These are phyloP conservation scores for Drosophila sordidula DNA, from an alignment of 2,888 invertebrate genomes.

Conservation along the genomic window DNA sequence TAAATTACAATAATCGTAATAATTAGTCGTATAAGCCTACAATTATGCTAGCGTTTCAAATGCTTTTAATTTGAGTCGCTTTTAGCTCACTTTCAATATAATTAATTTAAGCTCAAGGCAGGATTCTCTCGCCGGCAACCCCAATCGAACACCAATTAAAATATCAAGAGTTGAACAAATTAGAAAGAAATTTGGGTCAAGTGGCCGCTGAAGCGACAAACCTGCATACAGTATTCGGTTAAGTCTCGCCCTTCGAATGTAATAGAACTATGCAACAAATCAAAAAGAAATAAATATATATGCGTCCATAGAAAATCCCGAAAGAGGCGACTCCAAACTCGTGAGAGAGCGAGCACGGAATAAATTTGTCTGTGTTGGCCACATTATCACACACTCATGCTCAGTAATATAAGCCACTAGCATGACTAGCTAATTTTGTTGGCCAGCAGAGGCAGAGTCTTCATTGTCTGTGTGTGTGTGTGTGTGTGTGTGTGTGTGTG, in stretches of 20 bases:
- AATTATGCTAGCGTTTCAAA: slow-evolving; percentile 13
- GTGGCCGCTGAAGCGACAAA: slow-evolving; percentile 42
- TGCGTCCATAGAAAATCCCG: slow-evolving; percentile 10
- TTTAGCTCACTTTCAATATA: neutral
- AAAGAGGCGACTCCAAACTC: slow-evolving; percentile 6
- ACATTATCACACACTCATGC: slow-evolving; percentile 37
- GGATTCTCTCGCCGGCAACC: neutral
- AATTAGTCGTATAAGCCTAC: neutral
- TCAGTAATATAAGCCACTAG: slow-evolving; percentile 17
- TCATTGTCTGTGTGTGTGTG: neutral
- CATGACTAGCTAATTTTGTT: slow-evolving; percentile 45
- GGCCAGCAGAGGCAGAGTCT: slow-evolving; percentile 28
- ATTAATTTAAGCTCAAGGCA: neutral
- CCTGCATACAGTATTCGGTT: slow-evolving; percentile 31
- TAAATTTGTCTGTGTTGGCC: slow-evolving; percentile 29
- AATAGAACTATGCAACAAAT: slow-evolving; percentile 47
- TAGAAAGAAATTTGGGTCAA: slow-evolving; percentile 68
- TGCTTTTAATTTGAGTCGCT: neutral
- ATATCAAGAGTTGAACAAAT: slow-evolving; percentile 5
- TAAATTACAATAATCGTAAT: neutral
- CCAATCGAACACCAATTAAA: slow-evolving; percentile 14
- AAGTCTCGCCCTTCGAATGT: slow-evolving; percentile 14
- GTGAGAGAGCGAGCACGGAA: slow-evolving; percentile 20
- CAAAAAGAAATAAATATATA: slow-evolving; percentile 16
- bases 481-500: slow-evolving; percentile 2